Evolutionary conservation across 2,888 invertebrate genomes (phyloP).

Genomic region (Drosophila longiperda): DNA sequence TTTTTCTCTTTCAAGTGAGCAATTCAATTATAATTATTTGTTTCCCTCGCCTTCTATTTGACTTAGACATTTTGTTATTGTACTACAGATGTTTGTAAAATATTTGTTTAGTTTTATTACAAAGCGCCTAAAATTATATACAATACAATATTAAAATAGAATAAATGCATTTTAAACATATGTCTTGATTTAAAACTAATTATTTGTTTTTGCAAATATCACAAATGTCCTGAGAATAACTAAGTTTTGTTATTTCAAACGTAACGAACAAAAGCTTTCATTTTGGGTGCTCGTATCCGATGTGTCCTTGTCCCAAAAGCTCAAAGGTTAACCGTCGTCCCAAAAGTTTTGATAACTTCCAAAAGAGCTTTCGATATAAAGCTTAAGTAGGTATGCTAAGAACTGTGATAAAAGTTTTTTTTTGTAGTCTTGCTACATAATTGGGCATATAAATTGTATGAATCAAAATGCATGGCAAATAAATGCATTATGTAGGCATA

Average conservation of each 20-base stretch:
- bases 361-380: not conserved
- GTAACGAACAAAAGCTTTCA: constrained; percentile 4
- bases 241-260: not conserved
- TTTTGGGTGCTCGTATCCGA: not conserved
- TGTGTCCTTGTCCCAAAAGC: constrained; percentile 17
- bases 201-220: not conserved
- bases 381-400: constrained; percentile 16
- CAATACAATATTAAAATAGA: not conserved
- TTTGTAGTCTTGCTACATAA: not conserved
- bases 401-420: constrained; percentile 25
- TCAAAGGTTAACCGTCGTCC: constrained; percentile 10
- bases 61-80: not conserved
- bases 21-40: constrained; percentile 48
- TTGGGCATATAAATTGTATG: constrained; percentile 1
- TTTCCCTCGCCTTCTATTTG: constrained; percentile 9
- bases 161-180: not conserved
- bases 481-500: not conserved
- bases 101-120: not conserved
- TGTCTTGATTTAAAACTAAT: not conserved
- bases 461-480: not conserved
- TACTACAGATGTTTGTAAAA: not conserved
- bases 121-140: not conserved
- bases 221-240: not conserved
- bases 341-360: constrained; percentile 10
- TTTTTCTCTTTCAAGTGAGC: not conserved